Percentiles rank a stretch among this genome's conserved stretches.
Conservation (phyloP, 2,113 vertebrate genomes). For the Epinephelus moara region DNA sequence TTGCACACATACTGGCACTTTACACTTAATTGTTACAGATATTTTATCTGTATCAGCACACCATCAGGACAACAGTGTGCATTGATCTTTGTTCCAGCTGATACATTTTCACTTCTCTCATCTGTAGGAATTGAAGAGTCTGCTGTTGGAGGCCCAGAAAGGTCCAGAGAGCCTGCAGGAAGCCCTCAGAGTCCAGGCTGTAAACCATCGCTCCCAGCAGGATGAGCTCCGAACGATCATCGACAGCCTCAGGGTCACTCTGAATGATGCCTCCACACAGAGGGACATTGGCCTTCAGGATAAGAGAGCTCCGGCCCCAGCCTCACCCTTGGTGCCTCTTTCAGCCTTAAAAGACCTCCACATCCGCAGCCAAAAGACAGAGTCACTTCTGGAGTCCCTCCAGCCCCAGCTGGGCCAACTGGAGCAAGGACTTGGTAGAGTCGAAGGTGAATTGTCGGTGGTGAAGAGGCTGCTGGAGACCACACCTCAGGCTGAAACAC, state of each 20-base stretch:
- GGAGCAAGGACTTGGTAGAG: slow-evolving; percentile 42
- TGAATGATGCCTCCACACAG: slow-evolving; percentile 67
- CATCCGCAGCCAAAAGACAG: slow-evolving; percentile 53
- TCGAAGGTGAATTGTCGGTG: slow-evolving; percentile 29
- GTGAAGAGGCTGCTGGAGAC: slow-evolving; percentile 74
- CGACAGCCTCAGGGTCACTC: slow-evolving; percentile 81
- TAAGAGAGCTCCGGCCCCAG: not conserved
- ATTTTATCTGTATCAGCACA: no score
- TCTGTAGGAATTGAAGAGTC: slow-evolving; percentile 90
- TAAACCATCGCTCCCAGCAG: slow-evolving; percentile 89
- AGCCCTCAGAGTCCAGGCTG: slow-evolving; percentile 91
- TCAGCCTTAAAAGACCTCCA: slow-evolving; percentile 71
- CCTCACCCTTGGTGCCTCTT: not conserved
- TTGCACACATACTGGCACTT: no score
- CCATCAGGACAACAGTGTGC: no score
- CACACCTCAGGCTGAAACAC: slow-evolving; percentile 1
- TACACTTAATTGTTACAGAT: no score
- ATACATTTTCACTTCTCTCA: not conserved
- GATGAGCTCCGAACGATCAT: slow-evolving; percentile 88
- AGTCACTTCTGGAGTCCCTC: slow-evolving; percentile 62
- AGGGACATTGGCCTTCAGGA: not conserved
- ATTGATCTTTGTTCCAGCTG: not conserved
- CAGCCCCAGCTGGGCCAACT: slow-evolving; percentile 54
- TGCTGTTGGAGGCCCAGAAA: slow-evolving; percentile 95
- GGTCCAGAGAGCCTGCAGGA: slow-evolving; percentile 94